Conservation (phyloP, 2,888 invertebrate species). For the Polyploca ridens region DNA sequence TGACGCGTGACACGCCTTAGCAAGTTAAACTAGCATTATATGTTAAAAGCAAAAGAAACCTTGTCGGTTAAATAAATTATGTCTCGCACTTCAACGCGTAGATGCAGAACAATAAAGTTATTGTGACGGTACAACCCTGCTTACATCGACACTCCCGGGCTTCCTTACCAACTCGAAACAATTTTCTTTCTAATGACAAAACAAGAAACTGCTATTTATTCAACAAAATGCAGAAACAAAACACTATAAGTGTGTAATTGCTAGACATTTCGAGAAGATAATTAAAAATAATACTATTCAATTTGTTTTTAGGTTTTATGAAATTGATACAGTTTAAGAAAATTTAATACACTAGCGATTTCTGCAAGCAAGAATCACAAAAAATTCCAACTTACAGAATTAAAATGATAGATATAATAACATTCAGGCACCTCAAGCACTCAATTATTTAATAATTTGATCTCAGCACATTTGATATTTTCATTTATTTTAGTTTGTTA, state of each 20-base stretch:
- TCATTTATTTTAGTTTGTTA: slow-evolving; percentile 10
- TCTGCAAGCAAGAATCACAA: slow-evolving; percentile 5
- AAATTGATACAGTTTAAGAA: not conserved
- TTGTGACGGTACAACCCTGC: slow-evolving; percentile 3
- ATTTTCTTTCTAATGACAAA: not conserved
- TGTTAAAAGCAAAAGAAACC: slow-evolving; percentile 63
- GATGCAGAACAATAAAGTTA: not conserved
- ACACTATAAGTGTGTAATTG: not conserved
- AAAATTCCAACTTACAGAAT: not conserved
- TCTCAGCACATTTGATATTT: slow-evolving; percentile 41
- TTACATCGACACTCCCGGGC: not conserved
- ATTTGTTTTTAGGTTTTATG: not conserved
- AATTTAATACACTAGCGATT: slow-evolving; percentile 8
- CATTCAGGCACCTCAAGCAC: slow-evolving; percentile 49
- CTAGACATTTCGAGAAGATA: not conserved
- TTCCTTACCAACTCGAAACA: not conserved
- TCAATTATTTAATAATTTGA: slow-evolving; percentile 35
- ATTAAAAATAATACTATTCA: slow-evolving; percentile 1
- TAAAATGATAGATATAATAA: slow-evolving; percentile 17
- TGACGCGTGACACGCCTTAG: slow-evolving; percentile 57
- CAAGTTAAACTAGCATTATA: slow-evolving; percentile 63
- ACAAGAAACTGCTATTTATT: not conserved
- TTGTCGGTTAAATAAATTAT: slow-evolving; percentile 52
- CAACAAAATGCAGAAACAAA: not conserved
- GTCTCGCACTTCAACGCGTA: slow-evolving; percentile 14